Percentiles rank a stretch among this genome's conserved stretches.
Evolutionary conservation across 2,888 invertebrate species (phyloP).

Genomic region (Lepidocyrtinus sp.): DNA sequence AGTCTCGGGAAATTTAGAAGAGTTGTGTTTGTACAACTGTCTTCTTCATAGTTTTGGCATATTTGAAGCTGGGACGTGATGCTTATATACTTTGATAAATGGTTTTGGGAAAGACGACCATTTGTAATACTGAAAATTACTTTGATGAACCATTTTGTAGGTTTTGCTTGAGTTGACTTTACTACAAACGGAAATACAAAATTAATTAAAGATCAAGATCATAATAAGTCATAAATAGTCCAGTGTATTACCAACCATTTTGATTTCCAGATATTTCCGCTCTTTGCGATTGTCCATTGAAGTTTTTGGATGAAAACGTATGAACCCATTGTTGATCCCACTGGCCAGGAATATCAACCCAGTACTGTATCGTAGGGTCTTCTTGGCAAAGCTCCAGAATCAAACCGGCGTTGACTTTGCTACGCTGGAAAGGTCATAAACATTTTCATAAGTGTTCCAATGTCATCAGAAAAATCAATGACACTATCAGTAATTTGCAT

Average conservation of each 20-base stretch:
- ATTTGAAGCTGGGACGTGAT: slow-evolving; percentile 30
- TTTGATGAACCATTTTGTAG: slow-evolving; percentile 47
- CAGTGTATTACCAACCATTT: slow-evolving; percentile 18
- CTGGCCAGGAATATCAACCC: slow-evolving; percentile 31
- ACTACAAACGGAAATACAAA: neutral
- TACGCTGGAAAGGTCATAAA: slow-evolving; percentile 20
- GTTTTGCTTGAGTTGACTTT: slow-evolving; percentile 5
- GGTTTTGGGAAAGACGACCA: neutral
- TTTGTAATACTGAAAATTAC: slow-evolving; percentile 30
- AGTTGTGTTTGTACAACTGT: slow-evolving; percentile 32
- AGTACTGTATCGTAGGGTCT: slow-evolving; percentile 22
- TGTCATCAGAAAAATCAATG: neutral
- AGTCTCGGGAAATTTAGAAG: slow-evolving; percentile 27
- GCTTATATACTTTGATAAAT: slow-evolving; percentile 19
- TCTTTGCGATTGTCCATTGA: slow-evolving; percentile 14
- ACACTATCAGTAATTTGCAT: neutral
- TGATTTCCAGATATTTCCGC: slow-evolving; percentile 24
- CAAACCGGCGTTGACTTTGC: slow-evolving; percentile 33
- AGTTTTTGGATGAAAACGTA: slow-evolving; percentile 27
- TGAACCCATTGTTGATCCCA: slow-evolving; percentile 44
- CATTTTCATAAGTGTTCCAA: neutral
- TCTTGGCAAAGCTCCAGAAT: slow-evolving; percentile 28
- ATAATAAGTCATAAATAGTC: neutral
- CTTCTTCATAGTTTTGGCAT: slow-evolving; percentile 24
- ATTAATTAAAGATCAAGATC: neutral